Base-by-base conservation (phyloP, 2,888 invertebrate species). In the Drosophila emarginata region DNA sequence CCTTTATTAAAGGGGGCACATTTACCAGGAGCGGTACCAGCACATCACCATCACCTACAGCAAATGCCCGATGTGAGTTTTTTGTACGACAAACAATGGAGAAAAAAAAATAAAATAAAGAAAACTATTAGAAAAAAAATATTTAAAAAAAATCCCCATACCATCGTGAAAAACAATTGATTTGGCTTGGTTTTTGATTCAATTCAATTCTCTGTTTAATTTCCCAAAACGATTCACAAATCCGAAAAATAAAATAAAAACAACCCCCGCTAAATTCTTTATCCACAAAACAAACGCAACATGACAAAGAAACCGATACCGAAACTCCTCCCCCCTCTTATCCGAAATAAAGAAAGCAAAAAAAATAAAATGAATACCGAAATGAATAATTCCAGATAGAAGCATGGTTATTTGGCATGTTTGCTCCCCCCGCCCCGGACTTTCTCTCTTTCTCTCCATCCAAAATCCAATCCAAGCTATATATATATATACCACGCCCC, bases 1-100 rank as follows among this genome's bases (percentile, higher is more conserved):
- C 92, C 92, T 88, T 90, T 92, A 85, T 90, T 92, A 89, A 92
- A 92, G 89, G 92, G 92, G 89, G 91, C 91, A 88, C 92, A 92
- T 90, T 91, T 92, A 83, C 84, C 78, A 89, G 92, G 91, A 90
- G 91, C 92, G 87, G 85, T 92, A 90, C 92, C 92, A 89, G 90
- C 89, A 88, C 91, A 91, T 89, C 91, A 91, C 89, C 91, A 91
- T 90, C 92, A 92, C 90, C 91, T 92, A 88, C 92, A 92, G 88
- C 92, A 92, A 87, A 88, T 92, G 88, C 90, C 92, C 89, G 92
- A 92, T 91, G 92, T 92, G 92, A 92, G 92, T 92, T 91, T 90
- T 89, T 83, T 86, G 45, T 45, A 21, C 56, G 62, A 54, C 14
- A 67, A 45, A 40, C 9, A 45, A 21, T 21, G 21, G 21, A 45